Percentiles rank a stretch among this genome's conserved stretches.
Evolutionary conservation across 2,797 vertebrate genomes (phyloP).

Genomic region (Sebastes hubbsi): DNA sequence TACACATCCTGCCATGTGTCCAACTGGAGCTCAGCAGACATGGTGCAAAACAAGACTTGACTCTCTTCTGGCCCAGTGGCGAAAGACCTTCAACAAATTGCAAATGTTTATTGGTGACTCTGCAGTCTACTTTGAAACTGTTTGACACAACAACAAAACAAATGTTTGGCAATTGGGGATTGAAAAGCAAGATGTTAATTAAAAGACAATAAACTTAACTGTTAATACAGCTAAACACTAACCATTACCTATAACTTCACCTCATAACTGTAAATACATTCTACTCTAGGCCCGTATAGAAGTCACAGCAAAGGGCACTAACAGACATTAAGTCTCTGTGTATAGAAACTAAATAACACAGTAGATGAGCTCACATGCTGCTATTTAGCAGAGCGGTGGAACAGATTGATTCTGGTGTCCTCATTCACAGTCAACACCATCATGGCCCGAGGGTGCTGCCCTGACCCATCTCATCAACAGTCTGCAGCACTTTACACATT

Average conservation of each 20-base stretch:
- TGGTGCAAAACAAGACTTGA: conserved; percentile 46
- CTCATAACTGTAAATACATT: not conserved
- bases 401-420: conserved; percentile 56
- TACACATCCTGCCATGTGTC: conserved; percentile 44
- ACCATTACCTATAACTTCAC: not conserved
- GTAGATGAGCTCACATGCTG: conserved; percentile 7
- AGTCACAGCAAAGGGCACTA: not conserved
- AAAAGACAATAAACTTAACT: not conserved
- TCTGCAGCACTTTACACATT: conserved; percentile 15
- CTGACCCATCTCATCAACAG: conserved; percentile 23
- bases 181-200: not conserved
- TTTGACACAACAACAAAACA: not conserved
- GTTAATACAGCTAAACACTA: not conserved
- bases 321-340: not conserved
- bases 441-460: conserved; percentile 32
- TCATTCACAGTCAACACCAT: conserved; percentile 42
- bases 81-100: conserved; percentile 13
- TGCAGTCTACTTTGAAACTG: not conserved
- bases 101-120: not conserved
- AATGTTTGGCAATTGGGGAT: not conserved
- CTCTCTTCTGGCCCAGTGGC: conserved; percentile 34
- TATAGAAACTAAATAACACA: not conserved
- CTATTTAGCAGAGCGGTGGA: conserved; percentile 31
- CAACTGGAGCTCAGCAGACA: conserved; percentile 39
- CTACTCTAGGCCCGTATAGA: not conserved